These are phyloP conservation scores for Engraulis encrasicolus DNA, from an alignment of 2,113 vertebrate genomes.

Conservation along the genomic window DNA sequence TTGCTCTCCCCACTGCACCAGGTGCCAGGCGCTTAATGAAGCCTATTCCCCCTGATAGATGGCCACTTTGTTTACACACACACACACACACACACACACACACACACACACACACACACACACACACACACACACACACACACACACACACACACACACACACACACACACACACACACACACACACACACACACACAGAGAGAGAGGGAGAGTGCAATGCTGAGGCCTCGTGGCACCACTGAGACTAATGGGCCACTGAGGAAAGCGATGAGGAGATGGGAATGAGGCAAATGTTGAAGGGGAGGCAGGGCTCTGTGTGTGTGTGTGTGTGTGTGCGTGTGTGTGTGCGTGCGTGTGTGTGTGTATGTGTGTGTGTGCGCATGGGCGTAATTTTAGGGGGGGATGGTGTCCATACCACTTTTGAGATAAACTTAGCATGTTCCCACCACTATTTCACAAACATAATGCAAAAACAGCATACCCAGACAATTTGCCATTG, in stretches of 20 bases:
- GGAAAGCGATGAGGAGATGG: slow-evolving; percentile 6
- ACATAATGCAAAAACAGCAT: too few species aligned
- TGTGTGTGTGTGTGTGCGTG: slow-evolving; percentile 33
- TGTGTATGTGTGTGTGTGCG: too few species aligned
- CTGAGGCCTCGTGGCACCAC: slow-evolving; percentile 40
- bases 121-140: slow-evolving; percentile 19
- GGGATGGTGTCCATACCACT: too few species aligned
- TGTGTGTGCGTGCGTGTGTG: slow-evolving; percentile 9
- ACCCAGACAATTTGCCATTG: too few species aligned
- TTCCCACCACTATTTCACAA: too few species aligned
- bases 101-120: slow-evolving; percentile 26
- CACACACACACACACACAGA: too few species aligned
- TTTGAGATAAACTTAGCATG: too few species aligned
- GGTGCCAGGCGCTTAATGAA: slow-evolving; percentile 73
- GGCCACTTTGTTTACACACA: slow-evolving; percentile 42
- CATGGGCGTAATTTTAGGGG: too few species aligned
- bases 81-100: slow-evolving; percentile 19
- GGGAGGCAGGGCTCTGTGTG: too few species aligned
- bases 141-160: slow-evolving; percentile 27
- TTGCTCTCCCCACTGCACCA: slow-evolving; percentile 68
- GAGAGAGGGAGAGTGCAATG: slow-evolving; percentile 27
- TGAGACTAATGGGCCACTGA: slow-evolving; percentile 56
- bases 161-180: slow-evolving; percentile 15
- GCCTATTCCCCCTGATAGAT: slow-evolving; percentile 71
- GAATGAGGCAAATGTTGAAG: too few species aligned